phyloP scores from a whole-genome alignment of 2,888 invertebrate genomes.

The Chloroclysta siterata region DNA sequence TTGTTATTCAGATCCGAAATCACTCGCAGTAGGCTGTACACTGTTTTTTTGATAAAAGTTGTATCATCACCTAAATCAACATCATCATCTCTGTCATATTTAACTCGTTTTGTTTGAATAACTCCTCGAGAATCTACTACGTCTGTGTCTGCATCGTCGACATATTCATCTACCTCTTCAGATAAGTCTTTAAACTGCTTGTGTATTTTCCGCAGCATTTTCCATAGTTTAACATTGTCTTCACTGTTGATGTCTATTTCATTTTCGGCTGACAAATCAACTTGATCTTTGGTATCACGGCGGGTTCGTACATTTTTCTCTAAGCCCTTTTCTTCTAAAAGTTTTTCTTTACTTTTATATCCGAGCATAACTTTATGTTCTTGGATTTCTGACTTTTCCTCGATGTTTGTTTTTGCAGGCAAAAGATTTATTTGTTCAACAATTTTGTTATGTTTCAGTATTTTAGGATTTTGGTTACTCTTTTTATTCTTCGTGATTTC shows the following conservation, averaged over 20 bases:
- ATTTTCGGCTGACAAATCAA: slow-evolving; percentile 54
- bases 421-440: slow-evolving; percentile 35
- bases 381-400: not conserved
- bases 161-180: slow-evolving; percentile 43
- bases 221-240: slow-evolving; percentile 55
- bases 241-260: slow-evolving; percentile 53
- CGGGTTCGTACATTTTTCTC: slow-evolving; percentile 31
- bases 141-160: slow-evolving; percentile 34
- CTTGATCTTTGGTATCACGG: slow-evolving; percentile 39
- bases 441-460: slow-evolving; percentile 26
- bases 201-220: slow-evolving; percentile 60
- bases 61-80: slow-evolving; percentile 42
- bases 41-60: slow-evolving; percentile 62
- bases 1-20: slow-evolving; percentile 70
- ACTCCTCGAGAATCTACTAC: slow-evolving; percentile 38
- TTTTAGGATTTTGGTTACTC: slow-evolving; percentile 34
- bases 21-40: slow-evolving; percentile 60
- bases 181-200: slow-evolving; percentile 57
- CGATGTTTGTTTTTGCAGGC: slow-evolving; percentile 15
- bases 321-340: slow-evolving; percentile 15
- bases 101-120: slow-evolving; percentile 47
- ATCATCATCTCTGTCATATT: slow-evolving; percentile 53
- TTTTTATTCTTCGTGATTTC: slow-evolving; percentile 23
- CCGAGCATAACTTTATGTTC: not conserved
- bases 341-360: slow-evolving; percentile 2